phyloP scores from a whole-genome alignment of 1,140 invertebrate genomes.

The Lanistes nyassanus region DNA sequence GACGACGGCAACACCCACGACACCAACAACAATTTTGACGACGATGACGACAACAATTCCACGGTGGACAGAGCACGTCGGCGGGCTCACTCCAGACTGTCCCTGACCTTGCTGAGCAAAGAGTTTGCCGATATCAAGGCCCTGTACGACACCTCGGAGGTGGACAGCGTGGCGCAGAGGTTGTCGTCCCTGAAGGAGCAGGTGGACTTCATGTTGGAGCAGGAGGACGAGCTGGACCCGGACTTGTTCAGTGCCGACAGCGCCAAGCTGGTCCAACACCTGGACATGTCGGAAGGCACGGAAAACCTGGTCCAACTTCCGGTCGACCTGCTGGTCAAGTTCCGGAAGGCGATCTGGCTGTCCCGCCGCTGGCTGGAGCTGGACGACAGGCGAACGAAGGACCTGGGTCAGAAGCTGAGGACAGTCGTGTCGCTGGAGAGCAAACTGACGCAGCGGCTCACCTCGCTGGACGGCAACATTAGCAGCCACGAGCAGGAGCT shows the following conservation, averaged over 20 bases:
- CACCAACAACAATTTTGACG: constrained; percentile 26
- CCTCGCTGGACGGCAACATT: constrained; percentile 44
- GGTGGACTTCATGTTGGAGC: constrained; percentile 54
- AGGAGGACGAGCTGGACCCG: constrained; percentile 47
- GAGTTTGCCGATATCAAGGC: constrained; percentile 54
- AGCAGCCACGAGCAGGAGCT: constrained; percentile 42
- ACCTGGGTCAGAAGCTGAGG: constrained; percentile 48
- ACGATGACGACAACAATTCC: constrained; percentile 27
- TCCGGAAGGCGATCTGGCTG: constrained; percentile 51
- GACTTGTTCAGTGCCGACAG: constrained; percentile 57
- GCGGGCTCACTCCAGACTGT: constrained; percentile 42
- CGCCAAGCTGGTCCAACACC: constrained; percentile 40
- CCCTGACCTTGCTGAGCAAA: constrained; percentile 46
- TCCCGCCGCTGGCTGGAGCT: constrained; percentile 50
- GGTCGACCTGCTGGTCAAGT: constrained; percentile 56
- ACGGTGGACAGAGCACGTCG: constrained; percentile 35
- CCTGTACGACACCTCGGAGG: constrained; percentile 54
- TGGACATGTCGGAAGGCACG: constrained; percentile 48
- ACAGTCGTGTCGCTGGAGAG: constrained; percentile 43
- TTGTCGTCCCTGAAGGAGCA: constrained; percentile 56
- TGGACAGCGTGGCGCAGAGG: constrained; percentile 52
- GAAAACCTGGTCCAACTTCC: constrained; percentile 46
- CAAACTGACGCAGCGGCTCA: constrained; percentile 41
- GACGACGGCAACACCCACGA: constrained; percentile 10
- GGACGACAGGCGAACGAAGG: constrained; percentile 54